Percentiles rank a stretch among this genome's conserved stretches.
phyloP scores from a whole-genome alignment of 2,113 vertebrate species.

The Sterrhoptilus dennistouni region DNA sequence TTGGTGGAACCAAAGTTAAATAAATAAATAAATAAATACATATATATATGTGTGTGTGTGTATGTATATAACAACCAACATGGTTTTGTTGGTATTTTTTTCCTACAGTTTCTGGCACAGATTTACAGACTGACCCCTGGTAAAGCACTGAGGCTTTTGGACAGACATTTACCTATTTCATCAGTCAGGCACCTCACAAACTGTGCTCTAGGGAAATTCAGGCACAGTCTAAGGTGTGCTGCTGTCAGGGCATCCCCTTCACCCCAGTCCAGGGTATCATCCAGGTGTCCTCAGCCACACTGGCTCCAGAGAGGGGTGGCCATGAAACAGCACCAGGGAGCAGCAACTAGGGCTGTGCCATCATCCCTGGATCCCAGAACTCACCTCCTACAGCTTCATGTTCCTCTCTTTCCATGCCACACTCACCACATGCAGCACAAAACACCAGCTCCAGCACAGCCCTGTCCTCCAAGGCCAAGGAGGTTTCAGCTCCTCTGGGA shows the following conservation, averaged over 20 bases:
- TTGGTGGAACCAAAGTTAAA: neutral
- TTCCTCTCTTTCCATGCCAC: neutral
- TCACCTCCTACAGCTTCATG: accelerated
- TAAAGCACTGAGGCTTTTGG: neutral
- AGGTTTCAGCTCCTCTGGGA: neutral
- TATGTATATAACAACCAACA: neutral
- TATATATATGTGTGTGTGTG: no score
- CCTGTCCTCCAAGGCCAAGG: neutral
- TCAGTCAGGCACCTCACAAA: neutral
- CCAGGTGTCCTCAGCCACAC: neutral
- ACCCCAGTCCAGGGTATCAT: neutral
- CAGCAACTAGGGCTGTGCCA: neutral
- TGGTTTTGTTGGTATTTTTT: neutral
- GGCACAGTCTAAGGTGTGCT: neutral
- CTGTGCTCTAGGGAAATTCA: neutral
- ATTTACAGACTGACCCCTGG: neutral
- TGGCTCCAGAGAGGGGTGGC: neutral
- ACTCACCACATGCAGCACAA: neutral
- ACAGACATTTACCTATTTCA: neutral
- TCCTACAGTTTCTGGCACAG: neutral
- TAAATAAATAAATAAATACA: no score
- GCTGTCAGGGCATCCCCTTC: accelerated
- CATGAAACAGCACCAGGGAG: neutral
- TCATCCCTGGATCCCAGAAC: neutral
- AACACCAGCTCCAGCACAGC: neutral